Base-by-base conservation (phyloP, 2,888 invertebrate genomes). In the Beris morrisii region DNA sequence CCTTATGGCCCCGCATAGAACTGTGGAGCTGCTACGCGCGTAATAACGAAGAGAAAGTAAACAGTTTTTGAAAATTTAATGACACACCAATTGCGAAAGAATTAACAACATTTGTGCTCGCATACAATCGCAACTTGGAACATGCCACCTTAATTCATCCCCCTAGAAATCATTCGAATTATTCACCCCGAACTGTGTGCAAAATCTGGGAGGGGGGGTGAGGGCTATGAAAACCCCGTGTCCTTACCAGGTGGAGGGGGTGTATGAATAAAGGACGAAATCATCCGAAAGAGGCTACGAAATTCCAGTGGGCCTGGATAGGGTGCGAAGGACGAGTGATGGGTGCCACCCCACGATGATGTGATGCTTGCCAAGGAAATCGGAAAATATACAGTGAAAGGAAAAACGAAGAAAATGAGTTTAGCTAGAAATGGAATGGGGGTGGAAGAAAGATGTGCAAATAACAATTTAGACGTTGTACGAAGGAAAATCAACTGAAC, bases 391-490 rank as follows among this genome's bases (percentile, higher is more conserved):
- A 44, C 9, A 28, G 45, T 44, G 6, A 31, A 58, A 58, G 45
- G 58, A 12, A 58, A 58, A 58, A 58, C 46, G 58, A 46, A 30
- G 58, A 58, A 58, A 58, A 58, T 58, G 58, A 45, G 31, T 58
- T 58, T 58, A 58, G 45, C 46, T 22, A 46, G 58, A 9, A 58
- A 58, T 9, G n/a, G 50, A 15, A 15, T 9, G 15, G 15, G 5
- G 50, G 15, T 5, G 15, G 28, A 50, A 28, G 50, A 50, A 50
- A 28, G 13, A 50, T 50, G 50, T 50, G 50, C 28, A 50, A 50
- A 50, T 50, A 50, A 50, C 50, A 50, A 50, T 50, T 50, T 28
- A 6, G 11, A 22, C 28, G 28, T 50, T 28, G 28, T 50, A 22
- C 15, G 15, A 15, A 50, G 50, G 6, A 50, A 50, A 50, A 50